Conservation (phyloP, 2,888 invertebrate species). For the Patella caerulea region DNA sequence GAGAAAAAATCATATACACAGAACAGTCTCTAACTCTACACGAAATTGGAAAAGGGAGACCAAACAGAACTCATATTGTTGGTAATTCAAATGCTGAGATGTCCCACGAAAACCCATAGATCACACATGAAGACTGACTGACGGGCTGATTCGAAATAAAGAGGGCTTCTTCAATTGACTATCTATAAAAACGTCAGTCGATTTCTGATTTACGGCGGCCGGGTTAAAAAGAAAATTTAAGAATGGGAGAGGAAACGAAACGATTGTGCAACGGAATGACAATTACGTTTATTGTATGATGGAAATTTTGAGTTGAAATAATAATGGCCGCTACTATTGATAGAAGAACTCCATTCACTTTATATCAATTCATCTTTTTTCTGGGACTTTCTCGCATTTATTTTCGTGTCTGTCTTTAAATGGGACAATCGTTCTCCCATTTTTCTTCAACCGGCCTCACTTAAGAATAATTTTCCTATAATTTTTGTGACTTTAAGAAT, state of each 20-base stretch:
- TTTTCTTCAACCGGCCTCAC: background rate
- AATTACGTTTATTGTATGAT: background rate
- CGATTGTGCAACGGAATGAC: slow-evolving; percentile 12
- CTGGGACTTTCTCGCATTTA: too few relatives aligned
- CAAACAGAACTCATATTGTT: too few relatives aligned
- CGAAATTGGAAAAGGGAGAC: too few relatives aligned
- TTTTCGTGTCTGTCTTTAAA: too few relatives aligned
- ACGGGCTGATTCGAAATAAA: background rate
- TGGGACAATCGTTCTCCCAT: background rate
- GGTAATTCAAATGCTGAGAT: too few relatives aligned
- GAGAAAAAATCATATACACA: background rate
- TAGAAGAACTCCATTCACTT: too few relatives aligned
- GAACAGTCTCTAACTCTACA: background rate
- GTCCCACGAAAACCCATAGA: background rate
- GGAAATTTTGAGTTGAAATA: background rate
- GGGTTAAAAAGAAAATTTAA: background rate
- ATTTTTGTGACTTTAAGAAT: background rate
- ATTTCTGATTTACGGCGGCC: background rate
- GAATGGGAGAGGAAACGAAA: slow-evolving; percentile 8
- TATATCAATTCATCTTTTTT: too few relatives aligned
- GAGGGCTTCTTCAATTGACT: slow-evolving; percentile 8
- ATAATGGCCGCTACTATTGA: too few relatives aligned
- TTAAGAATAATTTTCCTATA: slow-evolving; percentile 2
- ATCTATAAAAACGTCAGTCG: background rate
- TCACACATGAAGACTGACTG: background rate